phyloP scores from a whole-genome alignment of 1,140 invertebrate genomes.

The Heliconius melpomene region DNA sequence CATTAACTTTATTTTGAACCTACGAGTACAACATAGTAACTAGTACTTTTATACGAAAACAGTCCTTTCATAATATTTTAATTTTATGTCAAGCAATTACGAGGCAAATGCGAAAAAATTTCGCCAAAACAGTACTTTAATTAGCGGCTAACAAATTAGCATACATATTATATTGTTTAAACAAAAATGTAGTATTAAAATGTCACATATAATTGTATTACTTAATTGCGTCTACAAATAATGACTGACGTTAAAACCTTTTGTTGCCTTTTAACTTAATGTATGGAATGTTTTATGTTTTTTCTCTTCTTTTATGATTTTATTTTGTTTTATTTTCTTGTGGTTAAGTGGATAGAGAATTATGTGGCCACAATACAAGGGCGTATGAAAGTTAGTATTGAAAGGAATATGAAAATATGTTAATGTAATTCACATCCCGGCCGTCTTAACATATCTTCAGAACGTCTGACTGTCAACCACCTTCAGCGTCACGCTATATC shows the following conservation, averaged over 20 bases:
- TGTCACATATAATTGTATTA: not conserved
- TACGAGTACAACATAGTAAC: not conserved
- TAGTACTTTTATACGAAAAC: not conserved
- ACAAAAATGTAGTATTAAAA: conserved; percentile 5
- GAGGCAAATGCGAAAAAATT: not conserved
- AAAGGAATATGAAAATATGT: too few relatives aligned
- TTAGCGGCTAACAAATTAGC: not conserved
- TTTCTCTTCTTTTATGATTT: not conserved
- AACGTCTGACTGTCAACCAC: too few relatives aligned
- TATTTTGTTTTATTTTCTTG: not conserved
- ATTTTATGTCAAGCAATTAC: not conserved
- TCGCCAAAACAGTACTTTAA: not conserved
- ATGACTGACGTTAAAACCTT: not conserved
- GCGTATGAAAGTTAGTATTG: too few relatives aligned
- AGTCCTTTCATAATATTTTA: not conserved
- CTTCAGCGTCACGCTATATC: too few relatives aligned
- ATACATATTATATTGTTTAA: conserved; percentile 2
- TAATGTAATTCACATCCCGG: too few relatives aligned
- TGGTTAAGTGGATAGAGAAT: not conserved
- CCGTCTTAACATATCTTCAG: too few relatives aligned
- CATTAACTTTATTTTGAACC: not conserved
- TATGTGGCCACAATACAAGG: too few relatives aligned
- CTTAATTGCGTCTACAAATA: conserved; percentile 6
- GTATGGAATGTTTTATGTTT: not conserved
- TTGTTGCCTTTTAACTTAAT: not conserved